Evolutionary conservation across 2,888 invertebrate genomes (phyloP).

Genomic region (Phortica okadai): DNA sequence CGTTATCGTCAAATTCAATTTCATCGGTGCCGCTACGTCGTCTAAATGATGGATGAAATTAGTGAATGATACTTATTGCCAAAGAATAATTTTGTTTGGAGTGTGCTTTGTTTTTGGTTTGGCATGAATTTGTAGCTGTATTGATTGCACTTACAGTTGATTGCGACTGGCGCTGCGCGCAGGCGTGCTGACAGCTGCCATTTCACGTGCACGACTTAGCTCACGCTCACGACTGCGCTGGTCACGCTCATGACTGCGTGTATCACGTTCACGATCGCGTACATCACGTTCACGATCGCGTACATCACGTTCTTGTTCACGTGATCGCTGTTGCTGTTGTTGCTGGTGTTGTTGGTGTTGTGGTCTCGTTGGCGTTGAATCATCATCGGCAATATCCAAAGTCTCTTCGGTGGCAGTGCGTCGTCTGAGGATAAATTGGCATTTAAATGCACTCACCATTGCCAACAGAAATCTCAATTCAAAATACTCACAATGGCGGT

Average conservation of each 20-base stretch:
- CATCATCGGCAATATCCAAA: conserved; percentile 64
- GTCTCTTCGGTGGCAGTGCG: conserved; percentile 72
- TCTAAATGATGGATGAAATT: conserved; percentile 49
- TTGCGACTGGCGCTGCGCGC: conserved; percentile 56
- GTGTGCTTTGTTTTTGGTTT: conserved; percentile 37
- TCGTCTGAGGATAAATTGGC: conserved; percentile 49
- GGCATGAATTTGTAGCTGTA: conserved; percentile 12
- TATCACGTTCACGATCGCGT: conserved; percentile 49
- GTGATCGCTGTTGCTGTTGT: conserved; percentile 49
- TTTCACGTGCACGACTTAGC: conserved; percentile 60
- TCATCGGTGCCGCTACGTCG: conserved; percentile 55
- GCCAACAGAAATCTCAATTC: background rate
- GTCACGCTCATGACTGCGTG: conserved; percentile 39
- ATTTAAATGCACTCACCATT: background rate
- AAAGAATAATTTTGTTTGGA: background rate
- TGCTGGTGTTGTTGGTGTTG: conserved; percentile 45
- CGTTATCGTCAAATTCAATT: conserved; percentile 54
- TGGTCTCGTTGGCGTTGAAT: conserved; percentile 55
- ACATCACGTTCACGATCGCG: conserved; percentile 55
- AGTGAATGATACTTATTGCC: background rate
- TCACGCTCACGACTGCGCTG: conserved; percentile 59
- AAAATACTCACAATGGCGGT: conserved; percentile 60
- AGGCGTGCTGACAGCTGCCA: conserved; percentile 57
- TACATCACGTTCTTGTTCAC: conserved; percentile 48
- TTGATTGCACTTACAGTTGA: conserved; percentile 64